Evolutionary conservation across 2,113 vertebrate genomes (phyloP).

Genomic region (Dicaeum eximium): DNA sequence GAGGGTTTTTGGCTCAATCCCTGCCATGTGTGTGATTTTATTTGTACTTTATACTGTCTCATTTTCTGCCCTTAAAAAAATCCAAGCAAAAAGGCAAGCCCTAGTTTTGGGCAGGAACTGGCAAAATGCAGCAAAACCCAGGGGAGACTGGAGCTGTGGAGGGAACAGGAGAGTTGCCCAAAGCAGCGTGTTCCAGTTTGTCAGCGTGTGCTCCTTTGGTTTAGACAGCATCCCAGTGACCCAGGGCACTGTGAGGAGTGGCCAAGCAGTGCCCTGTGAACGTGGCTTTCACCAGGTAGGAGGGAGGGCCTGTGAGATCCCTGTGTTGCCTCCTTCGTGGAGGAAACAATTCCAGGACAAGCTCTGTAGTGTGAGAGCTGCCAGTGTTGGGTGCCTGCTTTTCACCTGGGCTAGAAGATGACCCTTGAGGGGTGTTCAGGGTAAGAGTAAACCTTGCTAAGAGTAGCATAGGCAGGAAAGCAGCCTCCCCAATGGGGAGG

Average conservation of each 20-base stretch:
- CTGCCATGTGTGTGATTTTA: fast-evolving
- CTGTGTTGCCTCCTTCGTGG: slow-evolving; percentile 81
- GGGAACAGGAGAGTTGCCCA: not conserved
- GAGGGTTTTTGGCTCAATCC: not conserved
- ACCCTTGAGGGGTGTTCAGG: not conserved
- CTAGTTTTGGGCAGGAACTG: not conserved
- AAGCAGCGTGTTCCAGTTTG: not conserved
- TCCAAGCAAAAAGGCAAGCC: not conserved
- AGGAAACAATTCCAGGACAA: slow-evolving; percentile 89
- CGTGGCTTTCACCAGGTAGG: slow-evolving; percentile 78
- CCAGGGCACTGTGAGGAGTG: slow-evolving; percentile 91
- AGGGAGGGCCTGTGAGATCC: too few species aligned
- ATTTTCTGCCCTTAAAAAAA: not conserved
- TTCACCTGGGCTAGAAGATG: not conserved
- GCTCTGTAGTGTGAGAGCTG: slow-evolving; percentile 78
- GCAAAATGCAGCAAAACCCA: not conserved
- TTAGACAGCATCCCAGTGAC: slow-evolving; percentile 72
- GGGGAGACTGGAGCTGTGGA: too few species aligned
- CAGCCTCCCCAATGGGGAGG: fast-evolving
- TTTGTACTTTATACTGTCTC: not conserved
- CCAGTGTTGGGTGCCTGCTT: not conserved
- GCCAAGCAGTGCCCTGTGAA: slow-evolving; percentile 88
- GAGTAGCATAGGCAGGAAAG: not conserved
- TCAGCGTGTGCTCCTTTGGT: fast-evolving
- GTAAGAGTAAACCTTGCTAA: not conserved